Percentiles rank a stretch among this genome's conserved stretches.
Conservation (phyloP, 2,888 invertebrate species). For the Lepidochitona cinerea region DNA sequence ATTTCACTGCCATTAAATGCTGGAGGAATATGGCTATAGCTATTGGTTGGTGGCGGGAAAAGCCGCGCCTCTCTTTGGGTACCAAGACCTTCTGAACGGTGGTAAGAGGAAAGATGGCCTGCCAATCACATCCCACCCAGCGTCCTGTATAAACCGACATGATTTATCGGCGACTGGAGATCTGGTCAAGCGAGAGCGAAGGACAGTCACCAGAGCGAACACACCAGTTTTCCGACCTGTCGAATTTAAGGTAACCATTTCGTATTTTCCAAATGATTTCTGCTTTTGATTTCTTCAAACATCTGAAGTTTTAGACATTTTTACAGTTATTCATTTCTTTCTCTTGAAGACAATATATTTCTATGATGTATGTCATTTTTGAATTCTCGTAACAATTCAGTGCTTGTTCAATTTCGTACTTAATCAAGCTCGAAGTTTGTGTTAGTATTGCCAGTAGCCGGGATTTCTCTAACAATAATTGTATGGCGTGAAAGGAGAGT, state of each 20-base stretch:
- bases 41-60: not conserved
- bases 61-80: not conserved
- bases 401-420: not conserved
- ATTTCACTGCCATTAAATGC: no score
- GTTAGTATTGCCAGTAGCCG: not conserved
- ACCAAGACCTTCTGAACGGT: not conserved
- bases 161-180: not conserved
- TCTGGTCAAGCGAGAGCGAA: not conserved
- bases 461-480: no score
- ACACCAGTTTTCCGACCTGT: not conserved
- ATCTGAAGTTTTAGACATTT: no score
- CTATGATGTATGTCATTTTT: no score
- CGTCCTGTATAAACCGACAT: not conserved
- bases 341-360: no score
- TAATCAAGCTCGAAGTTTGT: constrained; percentile 2
- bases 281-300: constrained; percentile 5
- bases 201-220: constrained; percentile 4
- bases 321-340: no score
- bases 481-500: no score
- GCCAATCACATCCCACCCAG: not conserved
- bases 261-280: constrained; percentile 1
- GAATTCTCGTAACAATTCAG: no score
- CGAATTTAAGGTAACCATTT: constrained; percentile 5
- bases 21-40: no score
- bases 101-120: not conserved